phyloP scores from a whole-genome alignment of 2,797 vertebrate genomes.

The Masticophis lateralis region DNA sequence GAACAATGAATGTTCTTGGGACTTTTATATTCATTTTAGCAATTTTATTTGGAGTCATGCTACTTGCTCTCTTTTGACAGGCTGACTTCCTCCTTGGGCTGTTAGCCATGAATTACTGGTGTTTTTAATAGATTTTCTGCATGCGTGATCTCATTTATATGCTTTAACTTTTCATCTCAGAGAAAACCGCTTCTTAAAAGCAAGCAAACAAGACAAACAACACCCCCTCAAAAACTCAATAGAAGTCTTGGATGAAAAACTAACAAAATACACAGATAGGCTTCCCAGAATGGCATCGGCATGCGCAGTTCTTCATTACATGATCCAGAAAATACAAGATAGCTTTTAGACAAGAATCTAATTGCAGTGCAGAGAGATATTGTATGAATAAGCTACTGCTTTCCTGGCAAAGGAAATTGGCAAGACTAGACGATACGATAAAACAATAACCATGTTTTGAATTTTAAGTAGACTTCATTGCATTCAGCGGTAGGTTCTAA shows the following conservation, averaged over 20 bases:
- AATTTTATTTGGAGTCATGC: conserved; percentile 15
- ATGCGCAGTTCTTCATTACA: neutral
- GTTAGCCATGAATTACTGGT: conserved; percentile 33
- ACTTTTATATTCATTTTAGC: conserved; percentile 10
- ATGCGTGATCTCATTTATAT: neutral
- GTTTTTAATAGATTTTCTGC: conserved; percentile 10
- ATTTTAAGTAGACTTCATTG: neutral
- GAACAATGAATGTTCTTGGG: neutral
- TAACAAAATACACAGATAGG: neutral
- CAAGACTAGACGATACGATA: neutral
- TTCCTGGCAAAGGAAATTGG: neutral
- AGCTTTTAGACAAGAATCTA: neutral
- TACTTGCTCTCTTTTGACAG: conserved; percentile 20
- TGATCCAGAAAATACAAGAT: neutral
- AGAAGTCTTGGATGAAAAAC: conserved; percentile 2
- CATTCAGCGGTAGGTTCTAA: neutral
- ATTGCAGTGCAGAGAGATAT: neutral
- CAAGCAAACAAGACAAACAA: neutral
- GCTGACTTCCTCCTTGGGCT: neutral
- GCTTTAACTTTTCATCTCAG: neutral
- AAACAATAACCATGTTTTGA: neutral
- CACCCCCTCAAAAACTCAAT: neutral
- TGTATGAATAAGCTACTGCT: neutral
- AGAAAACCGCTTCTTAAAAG: neutral
- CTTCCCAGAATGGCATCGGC: neutral